Evolutionary conservation across 2,113 vertebrate species (phyloP), one percentile per base, ranked within the genome.

Genomic region (Rhinoderma darwinii): DNA sequence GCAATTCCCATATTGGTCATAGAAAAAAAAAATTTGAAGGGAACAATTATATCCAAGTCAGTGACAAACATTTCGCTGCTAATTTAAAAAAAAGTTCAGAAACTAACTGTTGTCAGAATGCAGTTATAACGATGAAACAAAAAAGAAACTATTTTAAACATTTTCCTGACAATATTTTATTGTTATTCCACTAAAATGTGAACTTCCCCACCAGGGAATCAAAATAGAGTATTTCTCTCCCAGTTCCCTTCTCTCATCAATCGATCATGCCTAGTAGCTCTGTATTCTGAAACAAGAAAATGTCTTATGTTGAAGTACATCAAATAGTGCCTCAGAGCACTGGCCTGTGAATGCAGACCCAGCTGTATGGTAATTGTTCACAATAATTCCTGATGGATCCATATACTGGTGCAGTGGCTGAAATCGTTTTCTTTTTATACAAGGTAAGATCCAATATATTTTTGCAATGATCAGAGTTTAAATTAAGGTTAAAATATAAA

Each of bases 261-360:
- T 87, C 50, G n/a, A 82, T 87, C 50, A 87, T 81, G 54, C 68
- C 59, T 59, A 63, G 70, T 78, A 41, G 44, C 70, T 81, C 32
- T 37, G 39, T 41, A 73, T 72, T 86, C 32, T 12, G 43, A 22
- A 12, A 68, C 43, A 70, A 47, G 66, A 56, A 56, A 82, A 54
- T n/a, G 50, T 47, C 35, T 78, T 30, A 32, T 56, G 22, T 35
- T 44, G 7, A 47, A 51, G 15, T 47, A 41, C 75, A 79, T 86
- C 9, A 61, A 51, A 80, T 61, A 35, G 12, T 86, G 56, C 74
- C 56, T 78, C 50, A 18, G 11, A 59, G 84, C 63, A 43, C 20
- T 43, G 50, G 35, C 43, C 56, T 54, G 47, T 85, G 63, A 72
- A 74, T 61, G 35, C 15, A 74, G 72, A 32, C n/a, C 66, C 25